These are phyloP conservation scores for Hydroisotoma schaefferi DNA, from an alignment of 2,888 invertebrate species.

Conservation along the genomic window DNA sequence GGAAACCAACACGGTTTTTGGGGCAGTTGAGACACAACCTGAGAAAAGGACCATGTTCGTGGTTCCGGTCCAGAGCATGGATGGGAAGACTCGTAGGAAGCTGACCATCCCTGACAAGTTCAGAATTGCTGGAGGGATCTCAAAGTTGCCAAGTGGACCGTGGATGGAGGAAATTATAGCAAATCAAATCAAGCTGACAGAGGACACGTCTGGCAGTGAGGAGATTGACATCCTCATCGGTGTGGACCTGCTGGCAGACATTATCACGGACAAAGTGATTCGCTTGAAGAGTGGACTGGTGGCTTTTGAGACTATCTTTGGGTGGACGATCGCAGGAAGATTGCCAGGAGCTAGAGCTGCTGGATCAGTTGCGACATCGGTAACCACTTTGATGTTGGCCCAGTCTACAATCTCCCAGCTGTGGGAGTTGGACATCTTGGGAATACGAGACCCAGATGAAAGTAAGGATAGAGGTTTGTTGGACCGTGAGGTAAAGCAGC, in stretches of 20 bases:
- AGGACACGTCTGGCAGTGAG: background rate
- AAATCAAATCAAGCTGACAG: background rate
- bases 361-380: background rate
- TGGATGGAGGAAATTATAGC: slow-evolving; percentile 13
- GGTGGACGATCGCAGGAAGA: background rate
- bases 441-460: background rate
- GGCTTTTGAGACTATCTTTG: background rate
- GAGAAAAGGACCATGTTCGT: background rate
- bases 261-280: slow-evolving; percentile 21
- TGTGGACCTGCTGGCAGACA: slow-evolving; percentile 11
- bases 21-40: slow-evolving; percentile 10
- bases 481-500: too few relatives aligned
- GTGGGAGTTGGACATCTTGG: background rate
- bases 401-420: background rate
- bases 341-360: background rate
- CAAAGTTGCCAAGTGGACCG: background rate
- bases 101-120: background rate
- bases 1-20: slow-evolving; percentile 37
- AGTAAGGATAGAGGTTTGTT: too few relatives aligned
- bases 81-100: background rate
- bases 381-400: background rate
- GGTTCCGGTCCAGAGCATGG: background rate
- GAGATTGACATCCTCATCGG: slow-evolving; percentile 34
- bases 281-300: background rate
- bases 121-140: slow-evolving; percentile 5